A percentile compares a stretch with the other conserved stretches of the same genome.
Conservation (phyloP, 1,140 invertebrate genomes). For the Palaemon carinicauda region DNA sequence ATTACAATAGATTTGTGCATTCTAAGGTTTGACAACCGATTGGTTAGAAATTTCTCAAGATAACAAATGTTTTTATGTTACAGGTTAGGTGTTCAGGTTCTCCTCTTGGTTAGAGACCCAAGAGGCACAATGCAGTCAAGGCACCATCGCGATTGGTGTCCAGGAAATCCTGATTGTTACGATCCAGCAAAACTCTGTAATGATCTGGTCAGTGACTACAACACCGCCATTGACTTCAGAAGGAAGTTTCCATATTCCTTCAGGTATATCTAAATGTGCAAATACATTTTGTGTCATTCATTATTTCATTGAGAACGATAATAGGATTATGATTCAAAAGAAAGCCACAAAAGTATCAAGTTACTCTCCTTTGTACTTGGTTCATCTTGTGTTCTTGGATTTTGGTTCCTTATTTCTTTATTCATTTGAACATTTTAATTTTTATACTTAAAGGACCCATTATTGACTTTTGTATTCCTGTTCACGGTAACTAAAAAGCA, state of each 20-base stretch:
- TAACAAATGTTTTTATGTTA: background rate
- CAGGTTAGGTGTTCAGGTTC: slow-evolving; percentile 72
- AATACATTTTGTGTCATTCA: no score
- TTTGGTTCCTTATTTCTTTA: no score
- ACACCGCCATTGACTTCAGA: slow-evolving; percentile 74
- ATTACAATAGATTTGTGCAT: no score
- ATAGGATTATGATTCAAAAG: no score
- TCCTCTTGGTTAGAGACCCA: slow-evolving; percentile 84
- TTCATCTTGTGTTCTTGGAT: no score
- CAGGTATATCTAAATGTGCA: slow-evolving; percentile 6
- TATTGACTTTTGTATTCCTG: no score
- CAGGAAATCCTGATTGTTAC: slow-evolving; percentile 81
- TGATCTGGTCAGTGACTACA: slow-evolving; percentile 84
- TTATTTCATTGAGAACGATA: no score
- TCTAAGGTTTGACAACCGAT: slow-evolving; percentile 63
- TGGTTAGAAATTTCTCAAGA: slow-evolving; percentile 74
- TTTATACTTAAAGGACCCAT: no score
- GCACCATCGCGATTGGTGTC: slow-evolving; percentile 85
- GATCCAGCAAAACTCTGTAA: slow-evolving; percentile 78
- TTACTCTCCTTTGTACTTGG: no score
- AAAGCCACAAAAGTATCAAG: no score
- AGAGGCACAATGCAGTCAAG: slow-evolving; percentile 85
- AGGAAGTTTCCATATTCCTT: slow-evolving; percentile 62
- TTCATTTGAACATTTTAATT: no score
- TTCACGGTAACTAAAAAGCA: no score